Percentiles rank a stretch among this genome's conserved stretches.
Evolutionary conservation across 1,140 invertebrate genomes (phyloP).

Genomic region (Penaeus japonicus): DNA sequence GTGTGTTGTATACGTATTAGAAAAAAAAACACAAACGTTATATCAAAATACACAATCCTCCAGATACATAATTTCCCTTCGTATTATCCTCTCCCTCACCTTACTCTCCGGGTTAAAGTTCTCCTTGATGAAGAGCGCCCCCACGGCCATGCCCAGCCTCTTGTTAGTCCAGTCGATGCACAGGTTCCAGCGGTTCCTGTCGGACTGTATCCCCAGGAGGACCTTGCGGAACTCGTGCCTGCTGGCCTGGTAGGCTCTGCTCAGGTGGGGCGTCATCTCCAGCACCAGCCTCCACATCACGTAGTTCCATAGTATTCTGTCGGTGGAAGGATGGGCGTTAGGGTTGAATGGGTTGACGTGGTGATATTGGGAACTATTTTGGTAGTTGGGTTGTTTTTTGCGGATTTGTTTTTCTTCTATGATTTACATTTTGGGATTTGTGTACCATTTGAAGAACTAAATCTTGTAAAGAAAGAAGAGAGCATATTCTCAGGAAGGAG

Average conservation of each 20-base stretch:
- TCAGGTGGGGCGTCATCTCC: slow-evolving; percentile 82
- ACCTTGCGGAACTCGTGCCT: slow-evolving; percentile 82
- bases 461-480: no score
- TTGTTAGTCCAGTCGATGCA: slow-evolving; percentile 88
- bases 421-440: no score
- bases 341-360: neutral
- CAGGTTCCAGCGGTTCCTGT: slow-evolving; percentile 80
- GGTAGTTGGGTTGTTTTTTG: no score
- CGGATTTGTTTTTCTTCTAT: no score
- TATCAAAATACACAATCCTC: no score
- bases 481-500: no score
- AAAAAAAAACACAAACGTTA: no score
- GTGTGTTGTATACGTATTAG: no score
- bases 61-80: neutral
- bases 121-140: slow-evolving; percentile 80
- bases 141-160: slow-evolving; percentile 83
- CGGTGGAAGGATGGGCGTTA: neutral
- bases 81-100: slow-evolving; percentile 64
- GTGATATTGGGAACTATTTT: neutral
- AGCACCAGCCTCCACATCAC: slow-evolving; percentile 82
- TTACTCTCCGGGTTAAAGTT: slow-evolving; percentile 87
- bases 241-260: slow-evolving; percentile 80
- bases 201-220: slow-evolving; percentile 78
- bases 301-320: slow-evolving; percentile 82
- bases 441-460: no score